phyloP scores from a whole-genome alignment of 2,888 invertebrate genomes.

The Parnassius apollo region DNA sequence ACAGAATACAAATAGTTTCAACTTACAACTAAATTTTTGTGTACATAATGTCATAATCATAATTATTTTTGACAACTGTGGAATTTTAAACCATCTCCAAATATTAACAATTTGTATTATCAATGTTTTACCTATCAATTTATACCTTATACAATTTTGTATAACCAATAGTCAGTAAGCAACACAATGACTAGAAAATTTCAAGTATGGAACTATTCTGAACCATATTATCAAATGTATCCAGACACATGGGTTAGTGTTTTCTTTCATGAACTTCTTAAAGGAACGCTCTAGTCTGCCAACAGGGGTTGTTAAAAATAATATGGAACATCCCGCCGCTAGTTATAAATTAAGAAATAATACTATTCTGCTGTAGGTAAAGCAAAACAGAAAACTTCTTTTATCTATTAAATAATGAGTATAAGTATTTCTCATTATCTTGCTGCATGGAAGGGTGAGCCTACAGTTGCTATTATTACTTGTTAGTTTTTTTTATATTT shows the following conservation, averaged over 20 bases:
- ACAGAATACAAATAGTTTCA: conserved; percentile 51
- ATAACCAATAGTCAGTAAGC: conserved; percentile 29
- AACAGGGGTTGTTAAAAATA: too few species aligned
- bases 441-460: too few species aligned
- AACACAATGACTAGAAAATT: conserved; percentile 75
- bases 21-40: conserved; percentile 59
- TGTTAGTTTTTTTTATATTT: too few species aligned
- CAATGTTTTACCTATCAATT: conserved; percentile 54
- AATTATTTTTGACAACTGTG: conserved; percentile 64
- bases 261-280: conserved; percentile 6
- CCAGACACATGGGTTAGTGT: conserved; percentile 71
- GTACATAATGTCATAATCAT: conserved; percentile 63
- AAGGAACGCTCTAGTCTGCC: not conserved
- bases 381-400: too few species aligned
- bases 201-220: conserved; percentile 79
- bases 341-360: too few species aligned
- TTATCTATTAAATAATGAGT: too few species aligned
- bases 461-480: too few species aligned
- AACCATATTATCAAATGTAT: conserved; percentile 77
- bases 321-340: too few species aligned
- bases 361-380: too few species aligned
- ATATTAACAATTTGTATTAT: conserved; percentile 50
- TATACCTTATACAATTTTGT: conserved; percentile 27
- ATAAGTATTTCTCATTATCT: too few species aligned
- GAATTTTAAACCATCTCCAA: conserved; percentile 55